Conservation (phyloP, 2,113 vertebrate genomes). For the Saccopteryx leptura region DNA sequence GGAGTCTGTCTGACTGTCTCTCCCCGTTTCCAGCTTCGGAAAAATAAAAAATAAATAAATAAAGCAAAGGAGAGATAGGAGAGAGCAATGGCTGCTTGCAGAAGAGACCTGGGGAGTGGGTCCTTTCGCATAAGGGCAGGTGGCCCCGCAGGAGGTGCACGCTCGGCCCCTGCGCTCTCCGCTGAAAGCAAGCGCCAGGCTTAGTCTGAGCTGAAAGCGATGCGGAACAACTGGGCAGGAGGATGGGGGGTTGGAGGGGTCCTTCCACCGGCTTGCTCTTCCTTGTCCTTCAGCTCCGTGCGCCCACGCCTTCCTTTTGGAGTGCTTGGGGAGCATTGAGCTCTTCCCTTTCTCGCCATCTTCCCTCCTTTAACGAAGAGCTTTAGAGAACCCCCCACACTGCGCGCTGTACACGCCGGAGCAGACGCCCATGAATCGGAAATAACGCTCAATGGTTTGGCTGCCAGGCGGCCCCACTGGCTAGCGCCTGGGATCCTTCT, state of each 20-base stretch:
- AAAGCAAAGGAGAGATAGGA: too few relatives aligned
- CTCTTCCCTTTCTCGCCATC: not conserved
- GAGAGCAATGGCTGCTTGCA: not conserved
- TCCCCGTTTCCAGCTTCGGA: too few relatives aligned
- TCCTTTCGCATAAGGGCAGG: not conserved
- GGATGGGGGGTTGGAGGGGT: not conserved
- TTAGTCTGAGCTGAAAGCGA: not conserved
- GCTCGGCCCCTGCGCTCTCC: not conserved
- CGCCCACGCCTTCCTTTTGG: not conserved
- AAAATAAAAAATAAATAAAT: too few relatives aligned
- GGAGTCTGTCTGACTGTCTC: too few relatives aligned
- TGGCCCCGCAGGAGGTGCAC: not conserved
- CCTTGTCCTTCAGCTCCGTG: not conserved
- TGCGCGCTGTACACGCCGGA: not conserved
- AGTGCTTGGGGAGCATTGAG: not conserved
- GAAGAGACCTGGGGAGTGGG: not conserved
- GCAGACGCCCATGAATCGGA: accelerated
- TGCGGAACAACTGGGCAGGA: too few relatives aligned
- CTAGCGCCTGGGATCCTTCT: not conserved
- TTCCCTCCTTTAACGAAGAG: conserved; percentile 21
- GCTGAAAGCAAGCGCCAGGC: not conserved
- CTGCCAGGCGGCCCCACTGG: not conserved
- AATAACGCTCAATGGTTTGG: not conserved
- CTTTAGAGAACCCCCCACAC: not conserved
- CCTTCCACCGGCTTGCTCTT: not conserved